Evolutionary conservation across 1,140 invertebrate genomes (phyloP), one percentile per base, ranked within the genome.

Genomic region (Rhysida immarginata): DNA sequence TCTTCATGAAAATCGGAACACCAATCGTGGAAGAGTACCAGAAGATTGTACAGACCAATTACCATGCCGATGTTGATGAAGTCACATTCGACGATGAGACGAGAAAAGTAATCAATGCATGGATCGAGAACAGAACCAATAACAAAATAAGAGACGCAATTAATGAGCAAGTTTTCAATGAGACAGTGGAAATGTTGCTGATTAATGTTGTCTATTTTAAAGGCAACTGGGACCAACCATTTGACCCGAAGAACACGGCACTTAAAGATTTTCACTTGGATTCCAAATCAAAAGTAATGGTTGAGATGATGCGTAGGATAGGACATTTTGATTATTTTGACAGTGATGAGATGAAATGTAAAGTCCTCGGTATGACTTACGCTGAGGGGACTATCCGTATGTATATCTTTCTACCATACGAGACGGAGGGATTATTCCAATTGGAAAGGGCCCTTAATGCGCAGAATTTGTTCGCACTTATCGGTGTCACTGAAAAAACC

Each of bases 361-460:
- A 90, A 62, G 79, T 91, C 18, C 64, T 94, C 5, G 86, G 93
- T 66, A 68, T 95, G 24, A 87, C 87, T 0, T 94, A 93, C 71
- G 81, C 84, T 61, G 82, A 85, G 16, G 77, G 84, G 42, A 77
- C 84, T 24, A 77, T 92, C 43, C 87, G 84, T 55, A 90, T 95
- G 87, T 82, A 82, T 63, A 60, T 70, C 23, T 21, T 69, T 1
- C 59, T 70, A 1, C 68, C 62, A 13, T 25, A 57, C 48, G 42
- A 61, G 13, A 20, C 14, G 16, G 25, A 59, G 41, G 56, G 51
- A 14, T 50, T 63, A 13, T 13, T 2, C 16, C 8, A n/a, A 1
- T 60, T 45, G 25, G 58, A 55, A 57, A 61, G 54, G 11, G 20
- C 46, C 0, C 23, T 69, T 13, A 63, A 57, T 26, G 48, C 54